A percentile compares a stretch with the other conserved stretches of the same genome.
These are phyloP conservation scores for Clanis bilineata DNA, from an alignment of 2,888 invertebrate species.

Conservation along the genomic window DNA sequence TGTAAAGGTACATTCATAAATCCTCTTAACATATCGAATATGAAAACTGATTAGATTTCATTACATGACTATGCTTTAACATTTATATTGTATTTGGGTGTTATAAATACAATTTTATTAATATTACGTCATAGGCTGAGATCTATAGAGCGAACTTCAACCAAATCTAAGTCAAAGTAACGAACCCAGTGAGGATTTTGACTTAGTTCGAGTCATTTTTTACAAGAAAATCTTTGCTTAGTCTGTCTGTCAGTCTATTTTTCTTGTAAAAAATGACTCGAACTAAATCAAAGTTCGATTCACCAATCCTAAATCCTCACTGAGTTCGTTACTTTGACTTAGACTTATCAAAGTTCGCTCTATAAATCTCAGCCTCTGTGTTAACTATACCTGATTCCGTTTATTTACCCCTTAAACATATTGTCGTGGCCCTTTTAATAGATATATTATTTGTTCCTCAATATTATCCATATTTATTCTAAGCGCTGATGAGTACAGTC, in stretches of 20 bases:
- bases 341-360: too few relatives aligned
- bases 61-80: neutral
- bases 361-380: too few relatives aligned
- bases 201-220: too few relatives aligned
- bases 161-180: too few relatives aligned
- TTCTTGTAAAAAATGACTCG: too few relatives aligned
- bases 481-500: neutral
- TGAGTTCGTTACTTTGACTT: too few relatives aligned
- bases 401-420: neutral
- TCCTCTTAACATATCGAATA: neutral
- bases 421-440: neutral
- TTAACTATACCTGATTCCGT: neutral
- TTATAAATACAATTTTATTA: neutral
- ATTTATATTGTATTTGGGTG: neutral
- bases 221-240: too few relatives aligned
- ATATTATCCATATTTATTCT: neutral
- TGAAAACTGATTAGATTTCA: conserved; percentile 12
- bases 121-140: neutral
- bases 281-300: too few relatives aligned
- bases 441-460: neutral
- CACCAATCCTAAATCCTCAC: too few relatives aligned
- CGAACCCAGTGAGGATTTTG: too few relatives aligned
- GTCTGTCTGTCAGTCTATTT: too few relatives aligned
- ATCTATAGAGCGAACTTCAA: too few relatives aligned
- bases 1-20: conserved; percentile 1